Evolutionary conservation across 2,113 vertebrate genomes (phyloP), one percentile per base, ranked within the genome.

Genomic region (Fulica atra): DNA sequence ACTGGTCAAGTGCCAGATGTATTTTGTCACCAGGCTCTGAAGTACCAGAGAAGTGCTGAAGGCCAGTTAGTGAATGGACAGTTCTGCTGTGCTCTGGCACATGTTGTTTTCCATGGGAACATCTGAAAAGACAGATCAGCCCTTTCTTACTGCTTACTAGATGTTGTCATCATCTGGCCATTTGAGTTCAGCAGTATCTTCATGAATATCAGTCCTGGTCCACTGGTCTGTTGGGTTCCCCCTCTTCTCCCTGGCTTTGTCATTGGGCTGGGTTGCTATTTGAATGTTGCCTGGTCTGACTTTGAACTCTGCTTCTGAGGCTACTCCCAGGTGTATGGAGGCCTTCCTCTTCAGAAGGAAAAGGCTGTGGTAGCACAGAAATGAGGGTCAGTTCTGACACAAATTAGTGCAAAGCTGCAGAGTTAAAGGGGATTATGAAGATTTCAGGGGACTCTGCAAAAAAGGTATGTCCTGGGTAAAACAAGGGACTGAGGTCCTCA

Each of bases 81-180:
- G 23, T 10, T 59, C 72, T 83, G 20, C 53, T 53, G 31, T 56
- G 48, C 33, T 56, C 63, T 86, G 79, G 29, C 14, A 70, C 50
- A 36, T 59, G 56, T 24, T 29, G 11, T 71, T 89, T 87, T 59
- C 48, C 54, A 48, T 40, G 24, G 26, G 13, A 2, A 16, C 23
- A 36, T 15, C 26, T 56, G 65, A 56, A 86, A 74, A 70, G 33
- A 42, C 40, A 64, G 15, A 81, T 6, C 19, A 16, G 8, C 10
- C 64, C 40, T 25, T 65, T 73, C 80, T 61, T 46, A 64, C 86
- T 86, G 59, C 83, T 94, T 89, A 36, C 46, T 29, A n/a, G 69
- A 74, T 95, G 61, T 94, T 95, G 96, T 96, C 94, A 86, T 96
- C 94, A 2, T 92, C 95, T 95, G 95, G 93, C 61, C 19, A 0